A percentile compares a stretch with the other conserved stretches of the same genome.
Evolutionary conservation across 1,140 invertebrate species (phyloP).

Genomic region (Calycopis cecrops): DNA sequence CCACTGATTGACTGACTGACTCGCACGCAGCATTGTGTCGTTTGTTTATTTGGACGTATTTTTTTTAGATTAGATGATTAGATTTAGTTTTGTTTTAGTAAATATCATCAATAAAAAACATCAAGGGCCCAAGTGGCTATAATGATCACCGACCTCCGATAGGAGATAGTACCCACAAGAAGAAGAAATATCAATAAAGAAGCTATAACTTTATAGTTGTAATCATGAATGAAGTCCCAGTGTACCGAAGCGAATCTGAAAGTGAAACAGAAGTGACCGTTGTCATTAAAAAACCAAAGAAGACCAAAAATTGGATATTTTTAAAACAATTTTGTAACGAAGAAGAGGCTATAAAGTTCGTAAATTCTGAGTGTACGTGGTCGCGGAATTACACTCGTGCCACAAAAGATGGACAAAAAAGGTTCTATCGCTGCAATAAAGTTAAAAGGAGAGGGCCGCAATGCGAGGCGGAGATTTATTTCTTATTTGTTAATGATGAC

Average conservation of each 20-base stretch:
- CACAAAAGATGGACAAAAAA: not conserved
- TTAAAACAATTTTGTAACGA: not conserved
- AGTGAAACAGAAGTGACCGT: not conserved
- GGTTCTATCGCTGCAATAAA: constrained; percentile 17
- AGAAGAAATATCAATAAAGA: no score
- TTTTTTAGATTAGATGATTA: not conserved
- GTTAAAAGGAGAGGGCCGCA: constrained; percentile 14
- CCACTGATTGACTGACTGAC: no score
- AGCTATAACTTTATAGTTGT: not conserved
- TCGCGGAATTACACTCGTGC: constrained; percentile 1
- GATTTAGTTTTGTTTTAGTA: no score
- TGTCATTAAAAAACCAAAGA: not conserved
- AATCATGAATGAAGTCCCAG: constrained; percentile 3
- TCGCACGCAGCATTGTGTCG: not conserved
- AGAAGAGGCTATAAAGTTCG: not conserved
- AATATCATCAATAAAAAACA: no score
- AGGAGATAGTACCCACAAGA: no score
- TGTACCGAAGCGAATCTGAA: not conserved
- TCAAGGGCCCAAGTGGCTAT: no score
- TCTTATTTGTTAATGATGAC: constrained; percentile 7
- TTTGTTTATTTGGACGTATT: not conserved
- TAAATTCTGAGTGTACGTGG: constrained; percentile 1
- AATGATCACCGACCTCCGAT: no score
- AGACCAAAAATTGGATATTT: not conserved
- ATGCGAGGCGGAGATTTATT: constrained; percentile 16